Conservation (phyloP, 2,113 vertebrate genomes). For the Argyrosomus japonicus region DNA sequence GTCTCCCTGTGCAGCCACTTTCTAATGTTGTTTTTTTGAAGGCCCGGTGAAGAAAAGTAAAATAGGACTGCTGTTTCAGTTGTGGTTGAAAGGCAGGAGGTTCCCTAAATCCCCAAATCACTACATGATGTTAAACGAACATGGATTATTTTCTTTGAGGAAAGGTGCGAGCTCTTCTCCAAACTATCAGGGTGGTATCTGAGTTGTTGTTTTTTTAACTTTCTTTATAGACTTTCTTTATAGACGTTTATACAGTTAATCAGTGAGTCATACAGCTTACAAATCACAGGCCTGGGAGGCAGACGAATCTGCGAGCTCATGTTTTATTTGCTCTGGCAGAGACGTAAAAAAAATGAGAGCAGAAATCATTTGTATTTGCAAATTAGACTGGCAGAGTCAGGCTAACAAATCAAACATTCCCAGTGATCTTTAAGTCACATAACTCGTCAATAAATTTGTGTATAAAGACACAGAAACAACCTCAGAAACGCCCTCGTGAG, state of each 20-base stretch:
- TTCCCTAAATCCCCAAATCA: neutral
- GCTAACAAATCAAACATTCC: too few species aligned
- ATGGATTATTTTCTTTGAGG: neutral
- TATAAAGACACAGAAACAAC: too few species aligned
- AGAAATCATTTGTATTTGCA: too few species aligned
- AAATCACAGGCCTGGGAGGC: neutral
- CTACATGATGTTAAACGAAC: neutral
- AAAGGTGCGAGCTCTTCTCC: neutral
- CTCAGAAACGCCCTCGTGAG: too few species aligned
- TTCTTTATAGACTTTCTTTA: neutral
- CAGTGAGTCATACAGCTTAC: neutral
- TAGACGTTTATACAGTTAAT: neutral
- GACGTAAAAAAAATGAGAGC: too few species aligned
- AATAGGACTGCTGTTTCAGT: slow-evolving; percentile 17
- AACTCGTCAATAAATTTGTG: too few species aligned
- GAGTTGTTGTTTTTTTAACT: too few species aligned
- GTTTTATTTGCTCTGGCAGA: too few species aligned
- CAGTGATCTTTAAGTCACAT: too few species aligned
- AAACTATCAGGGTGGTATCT: neutral
- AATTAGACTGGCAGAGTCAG: too few species aligned
- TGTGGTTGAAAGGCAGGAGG: neutral
- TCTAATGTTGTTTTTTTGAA: slow-evolving; percentile 5
- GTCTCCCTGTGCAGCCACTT: neutral
- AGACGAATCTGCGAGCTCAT: too few species aligned
- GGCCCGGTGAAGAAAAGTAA: neutral